Base-by-base conservation (phyloP, 2,888 invertebrate species). In the Tineola bisselliella region DNA sequence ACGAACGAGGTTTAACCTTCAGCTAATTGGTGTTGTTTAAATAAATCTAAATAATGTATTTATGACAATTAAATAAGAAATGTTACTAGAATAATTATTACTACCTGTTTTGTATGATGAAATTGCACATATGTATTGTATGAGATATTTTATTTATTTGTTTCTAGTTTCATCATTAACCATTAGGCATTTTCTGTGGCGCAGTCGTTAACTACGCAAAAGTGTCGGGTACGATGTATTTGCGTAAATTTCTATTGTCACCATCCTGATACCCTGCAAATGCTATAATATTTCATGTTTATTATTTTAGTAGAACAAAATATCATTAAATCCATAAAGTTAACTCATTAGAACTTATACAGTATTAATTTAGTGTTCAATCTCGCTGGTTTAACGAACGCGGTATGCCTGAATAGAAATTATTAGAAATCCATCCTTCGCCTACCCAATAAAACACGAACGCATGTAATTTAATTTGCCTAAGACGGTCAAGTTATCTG, bases 31-130 rank as follows among this genome's bases (percentile, higher is more conserved):
- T 17, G 54, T 54, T 54, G 48, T 54, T 54, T 25, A 54, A 54
- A 54, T 54, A 54, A 54, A 54, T 54, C 54, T 54, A 54, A 54
- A 54, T 54, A 25, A 18, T 54, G 54, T 25, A 6, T 54, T 54
- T 54, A 54, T 25, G 54, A 54, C 19, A 54, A 54, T 54, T 54
- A 54, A 54, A 54, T 54, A n/a, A 54, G 54, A 54, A 54, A 48
- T 17, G 48, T 48, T 48, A 48, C 48, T 48, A 15, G 38, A 38
- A 10, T n/a, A 38, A 38, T n/a, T 38, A 10, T 10, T 38, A 38
- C 38, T 38, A 38, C 38, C 38, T 38, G 38, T 38, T 38, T 38
- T 38, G 38, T 38, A n/a, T 38, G 10, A 38, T 38, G 38, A 38
- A 38, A 38, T 38, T 38, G 3, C 38, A 10, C 38, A n/a, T n/a